Conservation (phyloP, 2,113 vertebrate species). For the Lagopus leucura region DNA sequence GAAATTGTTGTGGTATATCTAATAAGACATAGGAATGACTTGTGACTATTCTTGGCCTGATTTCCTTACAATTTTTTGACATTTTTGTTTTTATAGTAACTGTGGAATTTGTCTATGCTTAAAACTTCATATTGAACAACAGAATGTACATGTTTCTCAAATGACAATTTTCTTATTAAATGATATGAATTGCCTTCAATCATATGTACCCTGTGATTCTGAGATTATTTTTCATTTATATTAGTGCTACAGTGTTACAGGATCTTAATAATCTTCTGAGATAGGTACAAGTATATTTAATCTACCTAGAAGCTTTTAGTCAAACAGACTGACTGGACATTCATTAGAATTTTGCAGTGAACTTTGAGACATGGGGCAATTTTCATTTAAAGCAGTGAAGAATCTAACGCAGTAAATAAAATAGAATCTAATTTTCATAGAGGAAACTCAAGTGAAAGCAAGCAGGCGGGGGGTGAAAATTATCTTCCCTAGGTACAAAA, state of each 20-base stretch:
- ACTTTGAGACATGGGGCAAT: not conserved
- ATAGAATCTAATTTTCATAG: not conserved
- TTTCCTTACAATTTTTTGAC: not conserved
- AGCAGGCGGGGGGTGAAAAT: too few species aligned
- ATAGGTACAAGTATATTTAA: not conserved
- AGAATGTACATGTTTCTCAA: not conserved
- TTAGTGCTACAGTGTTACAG: not conserved
- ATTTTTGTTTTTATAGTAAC: not conserved
- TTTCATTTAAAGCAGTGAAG: not conserved
- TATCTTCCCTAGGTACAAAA: not conserved
- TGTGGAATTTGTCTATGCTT: not conserved
- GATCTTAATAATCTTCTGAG: not conserved
- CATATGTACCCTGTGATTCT: fast-evolving
- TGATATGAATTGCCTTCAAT: not conserved
- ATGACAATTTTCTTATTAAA: not conserved
- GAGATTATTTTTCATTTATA: not conserved
- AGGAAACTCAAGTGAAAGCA: not conserved
- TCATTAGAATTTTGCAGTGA: not conserved
- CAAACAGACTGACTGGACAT: not conserved
- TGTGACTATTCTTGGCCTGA: not conserved
- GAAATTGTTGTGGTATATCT: not conserved
- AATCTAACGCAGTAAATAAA: fast-evolving
- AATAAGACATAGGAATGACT: not conserved
- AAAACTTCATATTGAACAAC: not conserved
- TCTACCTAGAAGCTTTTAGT: not conserved